Percentiles rank a stretch among this genome's conserved stretches.
Conservation (phyloP, 2,113 vertebrate genomes). For the Cardinalis cardinalis region DNA sequence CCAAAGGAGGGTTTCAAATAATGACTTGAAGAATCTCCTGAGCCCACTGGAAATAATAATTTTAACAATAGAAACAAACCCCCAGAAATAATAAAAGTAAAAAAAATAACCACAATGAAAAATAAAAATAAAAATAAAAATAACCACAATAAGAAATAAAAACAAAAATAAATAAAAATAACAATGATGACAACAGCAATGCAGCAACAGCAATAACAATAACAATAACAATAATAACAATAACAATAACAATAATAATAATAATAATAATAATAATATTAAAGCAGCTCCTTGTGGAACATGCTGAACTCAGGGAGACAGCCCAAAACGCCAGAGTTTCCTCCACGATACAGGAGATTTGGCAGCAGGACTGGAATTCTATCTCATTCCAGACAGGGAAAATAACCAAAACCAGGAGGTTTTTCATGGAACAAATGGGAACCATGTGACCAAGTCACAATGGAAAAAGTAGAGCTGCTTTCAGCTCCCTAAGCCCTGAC, state of each 20-base stretch:
- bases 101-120: neutral
- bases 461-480: conserved; percentile 51
- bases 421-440: conserved; percentile 61
- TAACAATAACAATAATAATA: too few species aligned
- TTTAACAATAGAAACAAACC: neutral
- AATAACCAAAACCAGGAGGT: conserved; percentile 58
- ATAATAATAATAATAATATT: too few species aligned
- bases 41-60: neutral
- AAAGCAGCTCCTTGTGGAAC: neutral
- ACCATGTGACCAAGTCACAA: conserved; percentile 56
- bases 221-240: neutral
- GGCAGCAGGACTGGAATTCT: conserved; percentile 45
- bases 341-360: neutral
- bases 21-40: neutral
- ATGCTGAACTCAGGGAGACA: neutral
- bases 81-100: neutral
- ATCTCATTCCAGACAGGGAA: conserved; percentile 51
- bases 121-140: too few species aligned
- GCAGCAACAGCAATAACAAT: neutral
- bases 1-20: neutral
- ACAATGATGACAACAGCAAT: too few species aligned
- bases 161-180: too few species aligned
- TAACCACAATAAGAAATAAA: too few species aligned
- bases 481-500: conserved; percentile 45
- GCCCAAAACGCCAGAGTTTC: conserved; percentile 13